A percentile compares a stretch with the other conserved stretches of the same genome.
Evolutionary conservation across 2,797 vertebrate species (phyloP).

Genomic region (Tapirus indicus): DNA sequence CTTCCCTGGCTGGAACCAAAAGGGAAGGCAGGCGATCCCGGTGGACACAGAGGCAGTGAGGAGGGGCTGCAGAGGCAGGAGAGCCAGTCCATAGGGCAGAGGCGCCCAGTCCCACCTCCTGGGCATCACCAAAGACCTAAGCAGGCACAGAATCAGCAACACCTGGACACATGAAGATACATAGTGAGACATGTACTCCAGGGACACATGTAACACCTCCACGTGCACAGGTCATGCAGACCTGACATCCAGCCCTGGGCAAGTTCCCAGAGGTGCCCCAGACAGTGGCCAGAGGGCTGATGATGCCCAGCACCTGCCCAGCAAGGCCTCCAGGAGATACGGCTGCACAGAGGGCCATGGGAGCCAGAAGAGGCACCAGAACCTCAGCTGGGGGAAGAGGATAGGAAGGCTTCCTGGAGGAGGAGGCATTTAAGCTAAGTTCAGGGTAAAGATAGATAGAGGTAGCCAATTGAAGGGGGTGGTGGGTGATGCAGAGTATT

Average conservation of each 20-base stretch:
- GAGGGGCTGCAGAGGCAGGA: neutral
- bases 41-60: neutral
- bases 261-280: neutral
- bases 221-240: rapidly evolving
- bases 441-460: neutral
- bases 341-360: neutral
- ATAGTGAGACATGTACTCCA: neutral
- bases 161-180: neutral
- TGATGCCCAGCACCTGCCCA: neutral
- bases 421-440: neutral
- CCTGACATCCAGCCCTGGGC: neutral
- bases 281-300: neutral
- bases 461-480: neutral
- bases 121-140: neutral
- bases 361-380: neutral
- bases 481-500: neutral
- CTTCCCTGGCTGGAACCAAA: constrained; percentile 30
- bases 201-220: too few species aligned
- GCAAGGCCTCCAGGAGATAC: neutral
- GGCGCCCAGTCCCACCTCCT: neutral
- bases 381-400: neutral
- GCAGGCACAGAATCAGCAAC: neutral
- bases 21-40: neutral
- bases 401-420: neutral
- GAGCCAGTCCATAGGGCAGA: neutral